phyloP scores from a whole-genome alignment of 2,888 invertebrate species.

The Plagiodera versicolora region DNA sequence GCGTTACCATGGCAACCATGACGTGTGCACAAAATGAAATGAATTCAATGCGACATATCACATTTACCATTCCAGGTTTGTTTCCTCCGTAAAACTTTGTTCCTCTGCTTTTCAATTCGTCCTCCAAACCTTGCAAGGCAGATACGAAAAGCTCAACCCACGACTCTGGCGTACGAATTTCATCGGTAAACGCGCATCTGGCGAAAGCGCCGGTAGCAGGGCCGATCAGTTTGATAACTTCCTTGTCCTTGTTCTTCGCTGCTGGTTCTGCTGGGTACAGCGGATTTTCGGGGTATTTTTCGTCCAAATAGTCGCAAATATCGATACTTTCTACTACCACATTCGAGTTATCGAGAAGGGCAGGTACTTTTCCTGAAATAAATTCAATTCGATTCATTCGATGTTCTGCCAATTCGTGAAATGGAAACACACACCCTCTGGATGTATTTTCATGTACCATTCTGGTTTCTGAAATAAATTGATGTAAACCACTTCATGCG shows the following conservation, averaged over 20 bases:
- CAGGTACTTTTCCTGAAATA: conserved; percentile 56
- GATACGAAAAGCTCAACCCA: conserved; percentile 44
- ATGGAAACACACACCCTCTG: conserved; percentile 51
- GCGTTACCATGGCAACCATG: no score
- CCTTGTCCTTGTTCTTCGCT: conserved; percentile 43
- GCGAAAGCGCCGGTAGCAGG: conserved; percentile 38
- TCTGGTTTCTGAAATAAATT: conserved; percentile 80
- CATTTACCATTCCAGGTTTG: conserved; percentile 46
- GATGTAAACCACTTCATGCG: conserved; percentile 73
- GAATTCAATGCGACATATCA: not conserved
- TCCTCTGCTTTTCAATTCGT: conserved; percentile 41
- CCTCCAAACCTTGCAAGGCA: conserved; percentile 45
- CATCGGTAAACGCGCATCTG: conserved; percentile 36
- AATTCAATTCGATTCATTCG: not conserved
- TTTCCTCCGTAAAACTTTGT: conserved; percentile 46
- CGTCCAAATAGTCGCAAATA: conserved; percentile 60
- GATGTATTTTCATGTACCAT: conserved; percentile 73
- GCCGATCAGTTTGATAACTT: conserved; percentile 45
- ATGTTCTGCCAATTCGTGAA: not conserved
- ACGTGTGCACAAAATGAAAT: not conserved
- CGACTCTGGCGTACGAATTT: conserved; percentile 42
- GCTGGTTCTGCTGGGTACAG: conserved; percentile 56
- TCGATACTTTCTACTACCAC: conserved; percentile 59
- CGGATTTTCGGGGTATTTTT: conserved; percentile 58
- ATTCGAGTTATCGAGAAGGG: conserved; percentile 53